Conservation (phyloP, 2,113 vertebrate genomes). For the Thomomys bottae region DNA sequence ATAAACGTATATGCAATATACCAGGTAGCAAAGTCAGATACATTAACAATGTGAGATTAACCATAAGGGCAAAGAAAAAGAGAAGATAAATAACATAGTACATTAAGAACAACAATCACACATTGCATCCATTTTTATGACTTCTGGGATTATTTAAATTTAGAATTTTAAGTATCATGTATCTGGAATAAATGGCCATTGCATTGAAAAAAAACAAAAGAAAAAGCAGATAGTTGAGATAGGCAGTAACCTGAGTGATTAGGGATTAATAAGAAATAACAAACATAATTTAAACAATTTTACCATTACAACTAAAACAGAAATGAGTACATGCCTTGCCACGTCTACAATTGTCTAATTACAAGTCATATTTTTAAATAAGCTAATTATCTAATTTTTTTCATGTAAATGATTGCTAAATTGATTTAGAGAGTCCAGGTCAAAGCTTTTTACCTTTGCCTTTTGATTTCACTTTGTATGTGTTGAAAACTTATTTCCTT, state of each 20-base stretch:
- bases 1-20: too few species aligned
- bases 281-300: constrained; percentile 33
- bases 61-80: too few species aligned
- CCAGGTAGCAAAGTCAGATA: too few species aligned
- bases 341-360: constrained; percentile 12
- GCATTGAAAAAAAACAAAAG: constrained; percentile 17
- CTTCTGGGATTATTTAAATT: constrained; percentile 20
- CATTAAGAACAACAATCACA: too few species aligned
- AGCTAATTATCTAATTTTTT: constrained; percentile 22
- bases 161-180: constrained; percentile 23
- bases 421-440: neutral
- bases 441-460: neutral
- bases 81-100: too few species aligned
- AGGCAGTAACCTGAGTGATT: neutral
- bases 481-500: constrained; percentile 11
- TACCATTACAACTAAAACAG: neutral
- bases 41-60: too few species aligned
- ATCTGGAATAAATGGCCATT: constrained; percentile 25
- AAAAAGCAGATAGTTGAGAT: neutral
- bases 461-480: neutral
- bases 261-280: constrained; percentile 35
- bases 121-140: neutral
- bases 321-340: neutral
- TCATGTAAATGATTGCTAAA: constrained; percentile 13
- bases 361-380: constrained; percentile 27